Evolutionary conservation across 2,113 vertebrate genomes (phyloP), one percentile per base, ranked within the genome.

Genomic region (Triplophysa rosa): DNA sequence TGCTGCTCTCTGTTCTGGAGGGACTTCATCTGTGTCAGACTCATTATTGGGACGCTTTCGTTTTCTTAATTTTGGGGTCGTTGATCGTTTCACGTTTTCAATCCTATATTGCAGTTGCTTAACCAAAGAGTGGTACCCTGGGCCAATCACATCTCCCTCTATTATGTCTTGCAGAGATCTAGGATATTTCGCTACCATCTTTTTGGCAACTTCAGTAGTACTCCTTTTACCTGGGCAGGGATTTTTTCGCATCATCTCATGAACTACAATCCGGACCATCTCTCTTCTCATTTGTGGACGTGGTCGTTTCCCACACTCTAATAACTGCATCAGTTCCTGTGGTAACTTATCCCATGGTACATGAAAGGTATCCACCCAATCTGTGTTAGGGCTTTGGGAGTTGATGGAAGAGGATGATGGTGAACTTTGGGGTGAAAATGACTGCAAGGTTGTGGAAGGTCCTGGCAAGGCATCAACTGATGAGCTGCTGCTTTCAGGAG

Each of bases 271-370:
- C 13, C 17, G 13, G 33, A 87, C 63, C 81, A 84, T 85, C 52
- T 87, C 70, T 19, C 69, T 83, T 85, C 82, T 79, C 47, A 84
- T 72, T 56, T n/a, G 10, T 66, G 81, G 65, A 52, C 49, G 76
- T 72, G 42, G 70, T 67, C 29, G 0, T 82, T 86, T 80, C 67
- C 69, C 67, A 21, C 69, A 86, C 68, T 82, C 77, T 21, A 84
- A 67, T 24, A 16, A 75, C 71, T 87, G 80, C 58, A 84, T 78
- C 26, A 84, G 42, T 54, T 84, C 79, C 67, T 84, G 79, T 74
- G 82, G 70, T 12, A 86, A 88, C 59, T 69, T 84, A 24, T 76
- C 72, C 81, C 77, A 86, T 40, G 49, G 84, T 72, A 85, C 83
- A 26, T 40, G 10, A 76, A 87, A 88, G 61, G 69, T 78, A 42